These are phyloP conservation scores for Drosophila hydei DNA, from an alignment of 1,140 invertebrate genomes.

Conservation along the genomic window DNA sequence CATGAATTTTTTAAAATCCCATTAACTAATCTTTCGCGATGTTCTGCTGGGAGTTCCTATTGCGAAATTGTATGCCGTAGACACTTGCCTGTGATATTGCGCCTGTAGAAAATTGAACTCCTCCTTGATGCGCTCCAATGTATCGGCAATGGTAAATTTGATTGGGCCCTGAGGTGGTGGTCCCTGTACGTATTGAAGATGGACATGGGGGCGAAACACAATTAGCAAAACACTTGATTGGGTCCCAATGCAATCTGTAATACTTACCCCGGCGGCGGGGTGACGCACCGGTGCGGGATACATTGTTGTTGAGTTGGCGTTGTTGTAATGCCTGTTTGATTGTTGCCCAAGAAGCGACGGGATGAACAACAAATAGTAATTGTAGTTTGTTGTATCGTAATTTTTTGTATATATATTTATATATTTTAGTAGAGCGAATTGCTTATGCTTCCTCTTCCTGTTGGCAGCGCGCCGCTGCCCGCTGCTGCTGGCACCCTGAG, in stretches of 20 bases:
- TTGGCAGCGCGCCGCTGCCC: slow-evolving; percentile 49
- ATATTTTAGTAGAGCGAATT: slow-evolving; percentile 21
- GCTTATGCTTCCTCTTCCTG: slow-evolving; percentile 42
- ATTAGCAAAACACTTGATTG: slow-evolving; percentile 58
- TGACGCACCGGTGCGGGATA: slow-evolving; percentile 84
- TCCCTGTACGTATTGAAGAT: slow-evolving; percentile 86
- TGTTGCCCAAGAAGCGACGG: slow-evolving; percentile 31
- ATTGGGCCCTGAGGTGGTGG: slow-evolving; percentile 95
- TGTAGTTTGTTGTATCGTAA: slow-evolving; percentile 9
- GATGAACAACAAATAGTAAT: slow-evolving; percentile 29
- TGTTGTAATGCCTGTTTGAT: slow-evolving; percentile 42
- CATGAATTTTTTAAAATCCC: neutral
- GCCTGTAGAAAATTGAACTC: slow-evolving; percentile 99
- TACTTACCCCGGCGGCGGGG: slow-evolving; percentile 83
- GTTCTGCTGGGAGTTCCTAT: neutral
- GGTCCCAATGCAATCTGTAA: slow-evolving; percentile 37
- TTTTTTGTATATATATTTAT: slow-evolving; percentile 15
- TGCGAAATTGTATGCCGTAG: slow-evolving; percentile 2
- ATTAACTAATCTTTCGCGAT: neutral
- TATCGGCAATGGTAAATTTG: slow-evolving; percentile 98
- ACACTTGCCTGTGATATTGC: slow-evolving; percentile 98
- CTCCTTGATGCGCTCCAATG: slow-evolving; percentile 98
- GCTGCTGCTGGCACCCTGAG: slow-evolving; percentile 55
- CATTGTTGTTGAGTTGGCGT: slow-evolving; percentile 75
- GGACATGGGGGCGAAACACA: slow-evolving; percentile 53